These are phyloP conservation scores for Mesochorus sp. DNA, from an alignment of 2,888 invertebrate species.

Conservation along the genomic window DNA sequence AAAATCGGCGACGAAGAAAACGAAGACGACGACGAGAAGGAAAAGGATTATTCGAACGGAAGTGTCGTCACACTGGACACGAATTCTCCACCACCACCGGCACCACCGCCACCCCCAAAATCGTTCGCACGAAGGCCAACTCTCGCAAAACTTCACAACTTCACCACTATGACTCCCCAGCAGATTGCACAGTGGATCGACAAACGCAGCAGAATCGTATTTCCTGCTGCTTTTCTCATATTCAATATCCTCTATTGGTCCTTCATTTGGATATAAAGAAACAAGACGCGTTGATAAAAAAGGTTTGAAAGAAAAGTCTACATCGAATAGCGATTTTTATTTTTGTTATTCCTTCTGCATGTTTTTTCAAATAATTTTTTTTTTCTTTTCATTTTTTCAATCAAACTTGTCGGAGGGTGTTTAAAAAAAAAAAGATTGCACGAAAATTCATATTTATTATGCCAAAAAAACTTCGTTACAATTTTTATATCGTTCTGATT, in stretches of 20 bases:
- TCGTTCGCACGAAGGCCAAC: conserved; percentile 76
- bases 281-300: neutral
- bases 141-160: conserved; percentile 77
- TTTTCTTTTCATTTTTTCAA: too few species aligned
- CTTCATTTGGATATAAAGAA: conserved; percentile 84
- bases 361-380: neutral
- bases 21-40: conserved; percentile 86
- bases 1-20: conserved; percentile 88
- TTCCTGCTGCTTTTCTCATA: conserved; percentile 90
- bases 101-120: conserved; percentile 72
- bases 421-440: too few species aligned
- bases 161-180: conserved; percentile 93
- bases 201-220: conserved; percentile 89
- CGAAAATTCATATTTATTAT: too few species aligned
- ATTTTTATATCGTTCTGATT: too few species aligned
- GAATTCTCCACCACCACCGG: conserved; percentile 65
- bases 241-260: conserved; percentile 93
- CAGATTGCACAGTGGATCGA: conserved; percentile 95
- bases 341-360: neutral
- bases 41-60: conserved; percentile 74
- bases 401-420: too few species aligned
- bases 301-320: neutral
- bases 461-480: too few species aligned
- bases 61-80: conserved; percentile 77
- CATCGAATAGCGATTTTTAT: too few species aligned